Percentiles rank a stretch among this genome's conserved stretches.
Conservation (phyloP, 1,140 invertebrate species). For the Anastrepha ludens region DNA sequence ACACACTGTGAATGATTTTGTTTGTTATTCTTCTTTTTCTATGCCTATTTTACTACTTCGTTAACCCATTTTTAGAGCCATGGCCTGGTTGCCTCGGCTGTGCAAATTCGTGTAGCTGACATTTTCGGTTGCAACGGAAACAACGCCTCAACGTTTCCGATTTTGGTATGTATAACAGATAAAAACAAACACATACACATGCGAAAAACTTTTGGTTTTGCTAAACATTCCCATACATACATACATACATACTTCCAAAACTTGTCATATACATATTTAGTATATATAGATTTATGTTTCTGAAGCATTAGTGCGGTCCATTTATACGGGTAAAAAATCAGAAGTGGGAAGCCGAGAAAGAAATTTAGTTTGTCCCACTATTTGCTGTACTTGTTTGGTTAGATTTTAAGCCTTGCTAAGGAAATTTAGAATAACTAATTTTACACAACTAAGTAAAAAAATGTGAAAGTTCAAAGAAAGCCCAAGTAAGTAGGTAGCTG, state of each 20-base stretch:
- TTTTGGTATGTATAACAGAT: constrained; percentile 15
- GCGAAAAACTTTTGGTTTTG: not conserved
- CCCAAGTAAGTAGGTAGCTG: too few relatives aligned
- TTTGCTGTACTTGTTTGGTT: too few relatives aligned
- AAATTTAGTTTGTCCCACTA: too few relatives aligned
- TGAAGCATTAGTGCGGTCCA: too few relatives aligned
- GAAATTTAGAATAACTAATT: too few relatives aligned
- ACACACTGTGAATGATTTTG: not conserved
- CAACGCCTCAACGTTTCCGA: constrained; percentile 31
- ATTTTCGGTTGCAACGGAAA: constrained; percentile 41
- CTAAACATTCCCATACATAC: not conserved
- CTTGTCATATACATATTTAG: not conserved
- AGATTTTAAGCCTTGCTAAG: too few relatives aligned
- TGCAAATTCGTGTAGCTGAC: constrained; percentile 8
- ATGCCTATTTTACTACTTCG: not conserved
- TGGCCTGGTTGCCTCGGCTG: not conserved
- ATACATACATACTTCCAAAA: constrained; percentile 1
- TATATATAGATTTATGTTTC: too few relatives aligned
- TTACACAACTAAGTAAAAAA: too few relatives aligned
- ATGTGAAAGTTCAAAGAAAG: too few relatives aligned
- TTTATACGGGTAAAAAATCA: too few relatives aligned
- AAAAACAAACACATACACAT: not conserved
- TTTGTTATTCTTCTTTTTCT: not conserved
- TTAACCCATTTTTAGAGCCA: not conserved
- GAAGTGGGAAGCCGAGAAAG: too few relatives aligned